Percentiles rank a stretch among this genome's conserved stretches.
These are phyloP conservation scores for Drosophila auraria DNA, from an alignment of 1,140 invertebrate genomes.

Conservation along the genomic window DNA sequence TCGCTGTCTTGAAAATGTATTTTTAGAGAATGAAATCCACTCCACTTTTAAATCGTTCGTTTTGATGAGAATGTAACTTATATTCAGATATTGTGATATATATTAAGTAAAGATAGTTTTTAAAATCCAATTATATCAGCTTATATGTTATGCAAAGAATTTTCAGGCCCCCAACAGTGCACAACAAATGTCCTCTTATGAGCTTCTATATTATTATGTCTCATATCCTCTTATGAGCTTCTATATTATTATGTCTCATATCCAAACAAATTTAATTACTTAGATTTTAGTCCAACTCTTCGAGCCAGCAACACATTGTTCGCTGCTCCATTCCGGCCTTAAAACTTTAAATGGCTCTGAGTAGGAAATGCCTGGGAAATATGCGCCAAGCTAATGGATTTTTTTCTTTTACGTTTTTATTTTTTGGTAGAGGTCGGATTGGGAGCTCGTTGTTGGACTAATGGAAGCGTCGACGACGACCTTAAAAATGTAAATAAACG, in stretches of 20 bases:
- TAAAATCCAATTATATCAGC: too few relatives aligned
- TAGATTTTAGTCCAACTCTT: not conserved
- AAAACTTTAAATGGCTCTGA: constrained; percentile 70
- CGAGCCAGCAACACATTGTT: not conserved
- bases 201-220: too few relatives aligned
- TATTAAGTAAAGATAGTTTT: too few relatives aligned
- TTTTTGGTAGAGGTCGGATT: constrained; percentile 41
- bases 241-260: not conserved
- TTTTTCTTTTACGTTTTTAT: constrained; percentile 25
- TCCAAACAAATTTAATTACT: constrained; percentile 3
- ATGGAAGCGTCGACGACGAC: constrained; percentile 71
- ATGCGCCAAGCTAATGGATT: constrained; percentile 77
- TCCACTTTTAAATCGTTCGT: too few relatives aligned
- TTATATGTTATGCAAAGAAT: too few relatives aligned
- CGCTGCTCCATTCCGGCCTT: constrained; percentile 9
- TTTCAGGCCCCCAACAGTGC: too few relatives aligned
- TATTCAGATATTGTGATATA: too few relatives aligned
- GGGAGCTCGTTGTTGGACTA: constrained; percentile 49
- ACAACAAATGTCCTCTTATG: too few relatives aligned
- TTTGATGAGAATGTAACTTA: too few relatives aligned
- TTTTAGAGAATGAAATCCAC: too few relatives aligned
- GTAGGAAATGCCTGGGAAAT: constrained; percentile 65
- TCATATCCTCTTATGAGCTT: too few relatives aligned
- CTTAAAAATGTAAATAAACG: constrained; percentile 82
- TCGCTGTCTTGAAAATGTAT: too few relatives aligned